Conservation (phyloP, 2,113 vertebrate genomes). For the Antennarius striatus region DNA sequence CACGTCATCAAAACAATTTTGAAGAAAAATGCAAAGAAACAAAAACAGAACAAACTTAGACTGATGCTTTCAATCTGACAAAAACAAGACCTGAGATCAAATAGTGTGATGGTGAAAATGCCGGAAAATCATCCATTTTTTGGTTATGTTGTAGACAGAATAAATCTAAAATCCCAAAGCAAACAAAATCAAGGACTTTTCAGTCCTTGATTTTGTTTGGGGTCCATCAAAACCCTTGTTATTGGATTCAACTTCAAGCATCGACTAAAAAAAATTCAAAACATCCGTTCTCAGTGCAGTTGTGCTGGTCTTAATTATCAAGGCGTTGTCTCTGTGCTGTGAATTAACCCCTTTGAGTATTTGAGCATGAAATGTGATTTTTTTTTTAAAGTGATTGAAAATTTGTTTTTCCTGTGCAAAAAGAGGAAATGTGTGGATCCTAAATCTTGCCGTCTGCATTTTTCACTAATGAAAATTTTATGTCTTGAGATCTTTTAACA, state of each 20-base stretch:
- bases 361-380: neutral
- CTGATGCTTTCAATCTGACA: neutral
- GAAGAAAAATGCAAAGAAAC: neutral
- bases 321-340: neutral
- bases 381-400: neutral
- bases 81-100: neutral
- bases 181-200: neutral
- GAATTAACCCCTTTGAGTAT: no score
- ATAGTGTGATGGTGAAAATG: neutral
- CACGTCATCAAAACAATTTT: neutral
- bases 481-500: neutral
- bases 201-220: no score
- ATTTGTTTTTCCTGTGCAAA: no score
- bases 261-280: conserved; percentile 17
- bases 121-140: neutral
- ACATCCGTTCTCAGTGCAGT: conserved; percentile 26
- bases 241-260: conserved; percentile 37
- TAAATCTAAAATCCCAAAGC: conserved; percentile 5
- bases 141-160: no score
- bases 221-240: conserved; percentile 6
- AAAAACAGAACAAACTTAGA: neutral
- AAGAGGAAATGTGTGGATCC: no score
- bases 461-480: neutral
- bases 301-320: conserved; percentile 23
- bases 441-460: no score